Conservation (phyloP, 2,797 vertebrate species). For the Sebastolobus alascanus region DNA sequence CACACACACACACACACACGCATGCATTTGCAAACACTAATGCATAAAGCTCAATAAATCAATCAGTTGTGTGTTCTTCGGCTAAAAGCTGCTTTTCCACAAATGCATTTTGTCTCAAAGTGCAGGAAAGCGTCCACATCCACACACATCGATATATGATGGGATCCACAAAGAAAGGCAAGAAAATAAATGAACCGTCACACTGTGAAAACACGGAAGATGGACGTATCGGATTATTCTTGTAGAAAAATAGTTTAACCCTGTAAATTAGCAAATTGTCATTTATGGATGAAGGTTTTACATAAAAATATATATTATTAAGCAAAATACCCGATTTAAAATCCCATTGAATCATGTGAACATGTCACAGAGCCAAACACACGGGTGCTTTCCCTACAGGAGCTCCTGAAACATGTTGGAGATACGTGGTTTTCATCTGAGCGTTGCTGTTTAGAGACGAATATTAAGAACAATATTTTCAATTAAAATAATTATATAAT, state of each 20-base stretch:
- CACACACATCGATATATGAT: slow-evolving; percentile 10
- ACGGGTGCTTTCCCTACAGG: not conserved
- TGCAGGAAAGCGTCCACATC: slow-evolving; percentile 55
- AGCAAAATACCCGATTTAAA: not conserved
- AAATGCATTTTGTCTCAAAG: slow-evolving; percentile 78
- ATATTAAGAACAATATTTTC: not conserved
- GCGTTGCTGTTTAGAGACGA: not conserved
- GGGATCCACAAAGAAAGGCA: not conserved
- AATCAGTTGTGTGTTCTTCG: slow-evolving; percentile 63
- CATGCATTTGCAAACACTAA: slow-evolving; percentile 55
- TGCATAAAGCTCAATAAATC: slow-evolving; percentile 79
- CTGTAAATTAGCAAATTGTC: not conserved
- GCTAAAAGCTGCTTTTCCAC: slow-evolving; percentile 77
- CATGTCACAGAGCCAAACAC: not conserved
- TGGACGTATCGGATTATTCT: not conserved
- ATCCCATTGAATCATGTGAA: not conserved
- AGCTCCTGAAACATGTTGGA: not conserved
- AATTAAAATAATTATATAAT: not conserved
- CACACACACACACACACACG: slow-evolving; percentile 19
- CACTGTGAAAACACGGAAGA: slow-evolving; percentile 12
- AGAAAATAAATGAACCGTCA: not conserved
- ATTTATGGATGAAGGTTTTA: not conserved
- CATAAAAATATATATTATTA: not conserved
- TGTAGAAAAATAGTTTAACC: not conserved
- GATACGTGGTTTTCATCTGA: not conserved